Evolutionary conservation across 2,888 invertebrate species (phyloP), one percentile per base, ranked within the genome.

Genomic region (Tholera decimalis): DNA sequence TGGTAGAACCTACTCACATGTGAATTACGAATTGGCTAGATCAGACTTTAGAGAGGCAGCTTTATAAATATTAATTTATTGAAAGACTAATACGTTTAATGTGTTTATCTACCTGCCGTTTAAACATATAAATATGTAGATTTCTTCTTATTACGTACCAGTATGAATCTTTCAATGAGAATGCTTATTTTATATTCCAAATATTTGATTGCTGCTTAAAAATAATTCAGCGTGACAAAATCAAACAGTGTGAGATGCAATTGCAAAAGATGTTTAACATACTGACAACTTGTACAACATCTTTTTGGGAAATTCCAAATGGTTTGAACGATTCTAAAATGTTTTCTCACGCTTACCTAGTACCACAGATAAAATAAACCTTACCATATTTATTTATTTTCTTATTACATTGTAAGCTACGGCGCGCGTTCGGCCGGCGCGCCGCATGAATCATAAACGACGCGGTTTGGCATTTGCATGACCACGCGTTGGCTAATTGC

Each of bases 391-490:
- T 86, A 83, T 87, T 87, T 87, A 83, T 85, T 84, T 87, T 88
- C 77, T 83, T 89, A 85, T 85, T 81, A 82, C 77, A 72, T 77
- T 79, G 80, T 80, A 84, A 84, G 85, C 80, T 82, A 83, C 84
- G 83, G 80, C 80, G 83, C 85, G 85, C 82, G 85, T 83, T 85
- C 80, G 68, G 77, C 70, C 70, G 74, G 61, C 77, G 44, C 15
- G 24, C 44, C 20, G 84, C 83, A 88, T 93, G 92, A 93, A 88
- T 93, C 92, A 93, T 91, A 88, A 83, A 85, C 64, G 77, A 79
- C 79, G 73, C 49, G 83, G 87, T 90, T 87, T 88, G 88, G 85
- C 90, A 92, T 93, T 93, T 89, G 90, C 93, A 92, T 91, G 89
- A 89, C 84, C 83, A 90, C 85, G 87, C 86, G 79, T 83, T 79